phyloP scores from a whole-genome alignment of 2,888 invertebrate genomes.

The Electrophaes corylata region DNA sequence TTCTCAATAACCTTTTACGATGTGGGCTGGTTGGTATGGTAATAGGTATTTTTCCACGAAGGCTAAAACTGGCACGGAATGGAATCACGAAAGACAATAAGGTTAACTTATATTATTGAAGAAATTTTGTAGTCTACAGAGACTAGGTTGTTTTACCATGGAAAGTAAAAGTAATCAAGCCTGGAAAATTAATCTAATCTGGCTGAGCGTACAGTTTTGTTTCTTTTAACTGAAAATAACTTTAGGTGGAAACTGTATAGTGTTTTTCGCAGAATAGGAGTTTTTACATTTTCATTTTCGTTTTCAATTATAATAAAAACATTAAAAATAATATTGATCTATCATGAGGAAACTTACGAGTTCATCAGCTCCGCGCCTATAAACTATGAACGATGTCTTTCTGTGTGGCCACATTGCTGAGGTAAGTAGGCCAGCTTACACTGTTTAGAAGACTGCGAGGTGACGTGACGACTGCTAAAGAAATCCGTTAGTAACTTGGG shows the following conservation, averaged over 20 bases:
- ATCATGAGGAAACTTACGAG: too few relatives aligned
- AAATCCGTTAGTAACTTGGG: neutral
- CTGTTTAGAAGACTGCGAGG: too few relatives aligned
- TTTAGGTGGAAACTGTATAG: too few relatives aligned
- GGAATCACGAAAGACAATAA: constrained; percentile 28
- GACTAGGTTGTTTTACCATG: neutral
- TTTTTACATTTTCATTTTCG: too few relatives aligned
- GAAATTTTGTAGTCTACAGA: neutral
- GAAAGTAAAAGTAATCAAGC: neutral
- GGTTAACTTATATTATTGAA: constrained; percentile 4
- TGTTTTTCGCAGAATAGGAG: too few relatives aligned
- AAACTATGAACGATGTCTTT: neutral
- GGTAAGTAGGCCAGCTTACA: too few relatives aligned
- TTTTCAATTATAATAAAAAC: too few relatives aligned
- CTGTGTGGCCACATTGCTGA: too few relatives aligned
- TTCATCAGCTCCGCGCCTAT: too few relatives aligned
- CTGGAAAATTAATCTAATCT: neutral
- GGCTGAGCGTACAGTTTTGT: neutral
- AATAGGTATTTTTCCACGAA: constrained; percentile 22
- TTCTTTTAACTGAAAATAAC: neutral
- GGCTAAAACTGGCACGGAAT: constrained; percentile 23
- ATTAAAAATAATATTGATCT: too few relatives aligned
- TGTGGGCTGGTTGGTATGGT: constrained; percentile 22
- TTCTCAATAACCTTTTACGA: constrained; percentile 2
- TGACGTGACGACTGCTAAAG: too few relatives aligned